phyloP scores from a whole-genome alignment of 2,113 vertebrate species.

The Microcebus murinus region DNA sequence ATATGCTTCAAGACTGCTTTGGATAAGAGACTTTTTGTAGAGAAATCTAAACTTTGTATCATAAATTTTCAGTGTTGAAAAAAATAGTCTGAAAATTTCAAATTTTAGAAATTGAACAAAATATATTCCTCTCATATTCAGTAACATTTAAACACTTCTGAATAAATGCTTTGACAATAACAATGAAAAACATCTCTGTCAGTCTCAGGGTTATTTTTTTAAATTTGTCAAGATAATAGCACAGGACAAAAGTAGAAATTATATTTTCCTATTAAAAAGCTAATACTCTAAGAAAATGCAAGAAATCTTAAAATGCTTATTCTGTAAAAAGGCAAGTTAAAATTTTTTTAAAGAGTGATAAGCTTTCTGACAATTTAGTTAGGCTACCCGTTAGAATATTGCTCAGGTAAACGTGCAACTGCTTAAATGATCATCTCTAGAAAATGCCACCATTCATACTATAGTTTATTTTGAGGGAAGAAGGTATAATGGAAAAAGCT shows the following conservation, averaged over 20 bases:
- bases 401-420: neutral
- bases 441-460: neutral
- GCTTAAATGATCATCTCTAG: neutral
- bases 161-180: slow-evolving; percentile 26
- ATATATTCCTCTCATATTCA: neutral
- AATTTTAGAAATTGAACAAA: slow-evolving; percentile 10
- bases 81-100: neutral
- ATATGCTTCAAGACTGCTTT: slow-evolving; percentile 22
- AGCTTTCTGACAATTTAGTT: neutral
- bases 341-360: neutral
- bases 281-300: slow-evolving; percentile 33
- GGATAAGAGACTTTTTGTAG: neutral
- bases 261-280: slow-evolving; percentile 32
- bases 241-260: slow-evolving; percentile 38
- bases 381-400: slow-evolving; percentile 21
- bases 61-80: slow-evolving; percentile 29
- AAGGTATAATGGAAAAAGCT: neutral
- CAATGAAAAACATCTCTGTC: neutral
- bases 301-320: slow-evolving; percentile 4
- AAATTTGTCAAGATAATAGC: neutral
- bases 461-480: neutral
- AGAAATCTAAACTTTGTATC: slow-evolving; percentile 52
- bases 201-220: neutral
- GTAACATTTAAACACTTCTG: slow-evolving; percentile 20
- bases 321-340: slow-evolving; percentile 4